A percentile compares a stretch with the other conserved stretches of the same genome.
Evolutionary conservation across 2,113 vertebrate species (phyloP).

Genomic region (Aleadryas rufinucha): DNA sequence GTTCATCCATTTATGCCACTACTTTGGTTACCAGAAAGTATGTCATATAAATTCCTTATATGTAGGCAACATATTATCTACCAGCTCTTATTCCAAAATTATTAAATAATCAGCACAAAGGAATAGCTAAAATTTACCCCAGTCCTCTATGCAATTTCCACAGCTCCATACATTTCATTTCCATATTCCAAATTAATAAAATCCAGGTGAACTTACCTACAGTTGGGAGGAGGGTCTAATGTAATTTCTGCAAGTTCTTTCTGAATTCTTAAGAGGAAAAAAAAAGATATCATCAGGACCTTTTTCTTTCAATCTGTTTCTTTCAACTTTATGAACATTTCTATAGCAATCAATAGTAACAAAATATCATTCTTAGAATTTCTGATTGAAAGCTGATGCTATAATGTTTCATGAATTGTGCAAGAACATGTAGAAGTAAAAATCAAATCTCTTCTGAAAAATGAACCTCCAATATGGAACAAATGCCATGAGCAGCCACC

Average conservation of each 20-base stretch:
- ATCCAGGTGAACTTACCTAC: conserved; percentile 86
- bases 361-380: background rate
- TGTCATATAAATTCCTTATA: background rate
- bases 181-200: conserved; percentile 47
- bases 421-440: background rate
- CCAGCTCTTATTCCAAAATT: background rate
- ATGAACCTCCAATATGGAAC: background rate
- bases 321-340: conserved; percentile 4
- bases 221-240: conserved; percentile 97
- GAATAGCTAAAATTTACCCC: background rate
- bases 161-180: background rate
- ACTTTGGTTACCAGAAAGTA: background rate
- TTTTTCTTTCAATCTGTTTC: background rate
- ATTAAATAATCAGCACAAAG: background rate
- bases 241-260: conserved; percentile 99
- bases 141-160: background rate
- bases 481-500: background rate
- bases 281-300: background rate
- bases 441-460: background rate
- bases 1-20: background rate
- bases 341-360: background rate
- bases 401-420: background rate
- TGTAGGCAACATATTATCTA: background rate
- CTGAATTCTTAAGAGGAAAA: conserved; percentile 85
- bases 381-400: background rate